Conservation (phyloP, 2,888 invertebrate species). For the Mycalesis mineus region DNA sequence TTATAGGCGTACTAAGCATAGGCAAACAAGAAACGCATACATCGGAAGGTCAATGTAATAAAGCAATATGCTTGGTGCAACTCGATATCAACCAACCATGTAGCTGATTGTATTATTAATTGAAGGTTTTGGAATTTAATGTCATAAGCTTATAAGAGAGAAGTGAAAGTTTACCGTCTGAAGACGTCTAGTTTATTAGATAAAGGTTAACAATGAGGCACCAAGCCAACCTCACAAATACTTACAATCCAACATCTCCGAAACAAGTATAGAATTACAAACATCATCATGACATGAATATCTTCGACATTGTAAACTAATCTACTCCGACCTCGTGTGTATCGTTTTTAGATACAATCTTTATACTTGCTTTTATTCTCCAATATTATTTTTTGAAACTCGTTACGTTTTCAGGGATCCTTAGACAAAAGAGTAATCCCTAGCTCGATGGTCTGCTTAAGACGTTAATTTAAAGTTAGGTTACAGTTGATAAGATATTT, state of each 20-base stretch:
- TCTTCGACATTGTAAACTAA: conserved; percentile 9
- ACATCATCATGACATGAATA: conserved; percentile 8
- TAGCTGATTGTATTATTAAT: too few species aligned
- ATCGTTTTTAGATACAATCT: conserved; percentile 4
- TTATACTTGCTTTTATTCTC: neutral
- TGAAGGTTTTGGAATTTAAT: too few species aligned
- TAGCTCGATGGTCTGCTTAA: too few species aligned
- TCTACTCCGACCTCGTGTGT: conserved; percentile 2
- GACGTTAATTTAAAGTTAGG: too few species aligned
- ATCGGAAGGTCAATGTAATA: too few species aligned
- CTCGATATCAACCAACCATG: too few species aligned
- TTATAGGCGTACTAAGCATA: too few species aligned
- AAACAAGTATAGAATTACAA: conserved; percentile 5
- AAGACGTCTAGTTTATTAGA: neutral
- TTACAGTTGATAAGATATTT: too few species aligned
- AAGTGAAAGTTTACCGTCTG: too few species aligned
- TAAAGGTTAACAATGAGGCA: neutral
- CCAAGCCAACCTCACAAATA: neutral
- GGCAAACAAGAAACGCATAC: too few species aligned
- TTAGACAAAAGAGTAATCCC: neutral
- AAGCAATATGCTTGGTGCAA: too few species aligned
- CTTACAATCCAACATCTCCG: neutral
- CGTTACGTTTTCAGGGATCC: neutral
- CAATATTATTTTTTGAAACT: neutral
- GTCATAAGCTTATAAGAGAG: too few species aligned